Evolutionary conservation across 2,888 invertebrate species (phyloP).

Genomic region (Hydriomena furcata): DNA sequence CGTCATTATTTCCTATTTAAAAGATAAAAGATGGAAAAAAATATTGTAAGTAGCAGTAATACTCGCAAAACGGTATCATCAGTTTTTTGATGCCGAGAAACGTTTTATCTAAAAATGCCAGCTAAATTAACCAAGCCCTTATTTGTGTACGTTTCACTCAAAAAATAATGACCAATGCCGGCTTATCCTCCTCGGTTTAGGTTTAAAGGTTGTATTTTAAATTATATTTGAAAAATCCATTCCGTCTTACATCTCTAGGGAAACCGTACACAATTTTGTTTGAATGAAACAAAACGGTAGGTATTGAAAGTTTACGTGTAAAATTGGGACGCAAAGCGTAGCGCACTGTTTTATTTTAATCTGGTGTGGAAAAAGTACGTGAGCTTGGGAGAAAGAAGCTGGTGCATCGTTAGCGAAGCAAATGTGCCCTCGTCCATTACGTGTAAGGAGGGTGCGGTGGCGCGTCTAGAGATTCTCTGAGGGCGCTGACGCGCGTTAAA

Average conservation of each 20-base stretch:
- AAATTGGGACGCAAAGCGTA: constrained; percentile 10
- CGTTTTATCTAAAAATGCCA: too few species aligned
- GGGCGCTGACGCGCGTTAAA: too few species aligned
- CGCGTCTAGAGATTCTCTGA: too few species aligned
- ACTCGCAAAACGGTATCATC: too few species aligned
- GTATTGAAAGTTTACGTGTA: constrained; percentile 7
- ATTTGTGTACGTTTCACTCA: not conserved
- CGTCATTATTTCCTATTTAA: too few species aligned
- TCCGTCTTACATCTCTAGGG: constrained; percentile 7
- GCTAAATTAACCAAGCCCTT: not conserved
- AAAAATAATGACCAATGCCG: constrained; percentile 1
- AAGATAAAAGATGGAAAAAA: too few species aligned
- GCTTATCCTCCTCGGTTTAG: not conserved
- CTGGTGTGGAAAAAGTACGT: not conserved
- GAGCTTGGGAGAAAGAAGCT: not conserved
- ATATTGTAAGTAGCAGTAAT: too few species aligned
- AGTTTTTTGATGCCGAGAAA: too few species aligned
- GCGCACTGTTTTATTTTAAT: constrained; percentile 3
- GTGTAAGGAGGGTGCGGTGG: too few species aligned
- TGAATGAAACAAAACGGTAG: not conserved
- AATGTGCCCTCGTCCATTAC: not conserved
- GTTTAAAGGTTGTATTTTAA: constrained; percentile 12
- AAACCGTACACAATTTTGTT: constrained; percentile 19
- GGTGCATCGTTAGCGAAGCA: not conserved
- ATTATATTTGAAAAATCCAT: constrained; percentile 17